Conservation (phyloP, 2,888 invertebrate genomes). For the Ophion ventricosus region DNA sequence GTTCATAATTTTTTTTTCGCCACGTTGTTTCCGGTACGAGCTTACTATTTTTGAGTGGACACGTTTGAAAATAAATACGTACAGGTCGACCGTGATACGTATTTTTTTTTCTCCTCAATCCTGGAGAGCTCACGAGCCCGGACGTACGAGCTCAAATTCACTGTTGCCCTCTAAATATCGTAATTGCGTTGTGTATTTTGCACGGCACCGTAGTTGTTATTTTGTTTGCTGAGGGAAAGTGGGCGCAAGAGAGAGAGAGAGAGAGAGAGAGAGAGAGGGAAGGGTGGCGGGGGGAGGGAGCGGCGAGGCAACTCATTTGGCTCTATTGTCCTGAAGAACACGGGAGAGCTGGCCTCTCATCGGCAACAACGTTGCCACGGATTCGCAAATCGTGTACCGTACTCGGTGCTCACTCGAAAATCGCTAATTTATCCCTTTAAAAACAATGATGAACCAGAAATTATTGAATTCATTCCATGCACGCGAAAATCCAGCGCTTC, state of each 20-base stretch:
- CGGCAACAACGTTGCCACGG: slow-evolving; percentile 36
- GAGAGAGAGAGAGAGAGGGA: neutral
- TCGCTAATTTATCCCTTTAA: slow-evolving; percentile 57
- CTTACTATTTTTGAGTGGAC: neutral
- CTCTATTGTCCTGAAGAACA: slow-evolving; percentile 59
- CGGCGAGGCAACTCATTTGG: slow-evolving; percentile 61
- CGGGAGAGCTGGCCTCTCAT: slow-evolving; percentile 51
- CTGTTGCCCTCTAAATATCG: slow-evolving; percentile 21
- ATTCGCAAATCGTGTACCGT: slow-evolving; percentile 11
- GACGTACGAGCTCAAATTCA: slow-evolving; percentile 6
- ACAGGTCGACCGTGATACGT: neutral
- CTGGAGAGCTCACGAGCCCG: slow-evolving; percentile 3
- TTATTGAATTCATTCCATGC: slow-evolving; percentile 28
- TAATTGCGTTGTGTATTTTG: slow-evolving; percentile 28
- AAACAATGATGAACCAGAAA: slow-evolving; percentile 55
- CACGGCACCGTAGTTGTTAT: slow-evolving; percentile 34
- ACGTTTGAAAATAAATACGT: neutral
- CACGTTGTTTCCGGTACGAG: neutral
- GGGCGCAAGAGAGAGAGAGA: neutral
- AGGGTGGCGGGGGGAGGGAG: neutral
- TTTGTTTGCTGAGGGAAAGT: slow-evolving; percentile 24
- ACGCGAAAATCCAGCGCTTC: slow-evolving; percentile 4
- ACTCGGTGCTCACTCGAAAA: neutral
- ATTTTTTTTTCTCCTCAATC: neutral
- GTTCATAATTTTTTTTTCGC: neutral